phyloP scores from a whole-genome alignment of 2,113 vertebrate genomes.

The Pseudolaguvia tuberculata region DNA sequence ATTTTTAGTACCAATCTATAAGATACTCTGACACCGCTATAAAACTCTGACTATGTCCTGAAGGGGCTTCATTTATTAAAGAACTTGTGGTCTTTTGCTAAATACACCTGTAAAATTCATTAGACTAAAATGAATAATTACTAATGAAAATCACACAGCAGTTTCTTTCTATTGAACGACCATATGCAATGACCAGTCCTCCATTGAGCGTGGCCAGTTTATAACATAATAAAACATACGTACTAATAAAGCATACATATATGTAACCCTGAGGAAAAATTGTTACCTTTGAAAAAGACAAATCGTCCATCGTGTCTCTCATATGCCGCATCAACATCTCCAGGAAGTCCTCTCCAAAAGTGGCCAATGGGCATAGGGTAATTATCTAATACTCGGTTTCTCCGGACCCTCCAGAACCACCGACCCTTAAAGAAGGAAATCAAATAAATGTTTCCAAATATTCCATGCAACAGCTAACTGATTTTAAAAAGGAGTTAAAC shows the following conservation, averaged over 20 bases:
- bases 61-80: conserved; percentile 4
- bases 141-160: conserved; percentile 12
- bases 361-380: conserved; percentile 96
- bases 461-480: too few relatives aligned
- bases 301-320: conserved; percentile 91
- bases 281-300: conserved; percentile 94
- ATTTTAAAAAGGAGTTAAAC: background rate
- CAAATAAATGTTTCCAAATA: too few relatives aligned
- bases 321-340: conserved; percentile 88
- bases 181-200: conserved; percentile 5
- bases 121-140: conserved; percentile 24
- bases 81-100: conserved; percentile 11
- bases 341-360: conserved; percentile 92
- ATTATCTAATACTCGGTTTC: conserved; percentile 91
- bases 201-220: conserved; percentile 9
- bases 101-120: conserved; percentile 47
- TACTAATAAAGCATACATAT: too few relatives aligned
- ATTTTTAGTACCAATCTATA: conserved; percentile 25
- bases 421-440: conserved; percentile 69
- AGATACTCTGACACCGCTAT: conserved; percentile 16
- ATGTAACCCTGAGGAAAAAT: too few relatives aligned
- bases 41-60: conserved; percentile 17
- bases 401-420: conserved; percentile 96
- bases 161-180: conserved; percentile 23
- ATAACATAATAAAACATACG: too few relatives aligned